Evolutionary conservation across 1,140 invertebrate species (phyloP).

Genomic region (Drosophila micromelanica): DNA sequence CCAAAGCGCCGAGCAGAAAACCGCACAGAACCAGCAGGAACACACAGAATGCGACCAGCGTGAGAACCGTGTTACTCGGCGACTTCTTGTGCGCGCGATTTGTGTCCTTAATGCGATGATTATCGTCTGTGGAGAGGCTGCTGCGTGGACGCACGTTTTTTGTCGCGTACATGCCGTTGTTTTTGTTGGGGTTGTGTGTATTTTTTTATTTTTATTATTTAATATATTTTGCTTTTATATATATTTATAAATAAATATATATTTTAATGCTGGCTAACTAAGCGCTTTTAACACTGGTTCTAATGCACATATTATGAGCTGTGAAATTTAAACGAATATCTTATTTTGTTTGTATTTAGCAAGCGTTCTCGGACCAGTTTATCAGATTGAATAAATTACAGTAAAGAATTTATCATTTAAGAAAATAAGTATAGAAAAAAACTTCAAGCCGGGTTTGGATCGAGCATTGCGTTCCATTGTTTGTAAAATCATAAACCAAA

Average conservation of each 20-base stretch:
- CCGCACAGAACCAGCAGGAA: slow-evolving; percentile 84
- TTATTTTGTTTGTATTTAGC: too few relatives aligned
- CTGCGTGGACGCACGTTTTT: slow-evolving; percentile 81
- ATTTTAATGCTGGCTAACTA: slow-evolving; percentile 24
- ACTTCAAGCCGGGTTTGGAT: too few relatives aligned
- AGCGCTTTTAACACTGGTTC: slow-evolving; percentile 33
- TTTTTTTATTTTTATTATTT: slow-evolving; percentile 4
- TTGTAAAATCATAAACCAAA: background rate
- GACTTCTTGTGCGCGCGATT: slow-evolving; percentile 61
- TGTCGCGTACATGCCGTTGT: slow-evolving; percentile 67
- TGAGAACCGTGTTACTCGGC: slow-evolving; percentile 74
- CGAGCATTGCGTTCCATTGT: too few relatives aligned
- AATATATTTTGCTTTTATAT: slow-evolving; percentile 17
- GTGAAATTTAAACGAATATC: too few relatives aligned
- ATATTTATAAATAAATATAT: background rate
- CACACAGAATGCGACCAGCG: slow-evolving; percentile 84
- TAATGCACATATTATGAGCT: slow-evolving; percentile 32
- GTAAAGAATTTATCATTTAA: too few relatives aligned
- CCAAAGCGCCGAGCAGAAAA: slow-evolving; percentile 84
- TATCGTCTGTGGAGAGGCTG: slow-evolving; percentile 81
- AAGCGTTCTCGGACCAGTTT: too few relatives aligned
- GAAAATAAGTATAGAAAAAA: too few relatives aligned
- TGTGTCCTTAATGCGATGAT: slow-evolving; percentile 78
- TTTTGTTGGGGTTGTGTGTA: slow-evolving; percentile 13
- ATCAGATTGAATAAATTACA: too few relatives aligned